phyloP scores from a whole-genome alignment of 2,888 invertebrate species.

The Parnassius mnemosyne region DNA sequence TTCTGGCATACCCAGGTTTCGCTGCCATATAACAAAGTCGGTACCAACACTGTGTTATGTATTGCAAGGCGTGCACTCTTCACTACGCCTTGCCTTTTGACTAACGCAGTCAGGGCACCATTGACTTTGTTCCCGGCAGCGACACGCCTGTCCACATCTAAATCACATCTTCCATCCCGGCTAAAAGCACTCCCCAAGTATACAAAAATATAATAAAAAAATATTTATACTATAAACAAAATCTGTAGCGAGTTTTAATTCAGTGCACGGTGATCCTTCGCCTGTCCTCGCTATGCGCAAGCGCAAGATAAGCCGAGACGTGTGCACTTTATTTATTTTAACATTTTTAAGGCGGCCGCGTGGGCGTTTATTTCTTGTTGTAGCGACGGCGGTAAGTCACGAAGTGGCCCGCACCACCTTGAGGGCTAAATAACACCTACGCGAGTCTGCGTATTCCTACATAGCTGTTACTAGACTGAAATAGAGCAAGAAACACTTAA shows the following conservation, averaged over 20 bases:
- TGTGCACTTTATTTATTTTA: slow-evolving; percentile 80
- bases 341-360: slow-evolving; percentile 70
- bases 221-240: no score
- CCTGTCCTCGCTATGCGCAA: slow-evolving; percentile 61
- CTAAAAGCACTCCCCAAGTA: no score
- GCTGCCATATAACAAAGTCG: no score
- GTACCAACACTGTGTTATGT: no score
- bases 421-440: slow-evolving; percentile 78
- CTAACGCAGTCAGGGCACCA: no score
- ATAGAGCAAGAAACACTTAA: slow-evolving; percentile 11
- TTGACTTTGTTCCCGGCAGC: no score
- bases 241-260: not conserved
- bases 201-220: no score
- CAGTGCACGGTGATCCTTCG: slow-evolving; percentile 53
- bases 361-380: slow-evolving; percentile 57
- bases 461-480: slow-evolving; percentile 23
- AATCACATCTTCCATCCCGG: no score
- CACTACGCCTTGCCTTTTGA: no score
- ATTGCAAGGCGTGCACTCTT: no score
- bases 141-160: no score
- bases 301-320: slow-evolving; percentile 71
- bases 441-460: slow-evolving; percentile 34
- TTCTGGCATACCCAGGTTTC: no score
- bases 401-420: slow-evolving; percentile 70
- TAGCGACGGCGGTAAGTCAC: slow-evolving; percentile 76